Base-by-base conservation (phyloP, 2,797 vertebrate genomes). In the Ispidina picta region DNA sequence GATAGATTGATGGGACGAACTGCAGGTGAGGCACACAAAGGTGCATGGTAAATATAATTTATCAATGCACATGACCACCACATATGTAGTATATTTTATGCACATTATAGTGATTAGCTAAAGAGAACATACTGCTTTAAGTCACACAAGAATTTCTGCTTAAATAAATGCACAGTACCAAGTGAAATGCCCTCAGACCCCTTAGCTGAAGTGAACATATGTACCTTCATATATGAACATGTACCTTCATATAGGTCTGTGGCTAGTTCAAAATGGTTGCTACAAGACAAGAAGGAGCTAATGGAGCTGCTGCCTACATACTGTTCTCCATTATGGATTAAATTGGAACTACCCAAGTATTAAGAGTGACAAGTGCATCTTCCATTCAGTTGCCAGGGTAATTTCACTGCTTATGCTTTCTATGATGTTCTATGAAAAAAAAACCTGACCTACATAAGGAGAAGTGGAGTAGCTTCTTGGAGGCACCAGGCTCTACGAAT, bases 281-380 rank as follows among this genome's bases (percentile, higher is more conserved):
- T 64, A 26, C 17, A 29, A 54, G 49, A 16, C 26, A 76, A 39
- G 2, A 31, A 46, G 39, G 33, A 54, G 18, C 21, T 64, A 22
- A 44, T 5, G 9, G n/a, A 63, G 39, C 18, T 0, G 0, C 49
- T 63, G 44, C 1, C 0, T 44, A 22, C 9, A 8, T n/a, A 8
- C 2, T 52, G 8, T 48, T 66, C 31, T 68, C 13, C 8, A 60
- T 66, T 44, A 26, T 19, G 14, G 11, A 15, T 56, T 25, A 33
- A 37, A 31, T 7, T 63, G 29, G 14, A 77, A 22, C 33, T 60
- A 33, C n/a, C 12, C 13, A 21, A 59, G 8, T 64, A 10, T 25
- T 55, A 51, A 52, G 18, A 46, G 18, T 35, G 26, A 8, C 39
- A 63, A 88, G 23, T 28, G 66, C 39, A 58, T 60, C 14, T n/a